phyloP scores from a whole-genome alignment of 37 sponge, comb jelly and placozoan species.

The Chondrilla cf. caribensis region DNA sequence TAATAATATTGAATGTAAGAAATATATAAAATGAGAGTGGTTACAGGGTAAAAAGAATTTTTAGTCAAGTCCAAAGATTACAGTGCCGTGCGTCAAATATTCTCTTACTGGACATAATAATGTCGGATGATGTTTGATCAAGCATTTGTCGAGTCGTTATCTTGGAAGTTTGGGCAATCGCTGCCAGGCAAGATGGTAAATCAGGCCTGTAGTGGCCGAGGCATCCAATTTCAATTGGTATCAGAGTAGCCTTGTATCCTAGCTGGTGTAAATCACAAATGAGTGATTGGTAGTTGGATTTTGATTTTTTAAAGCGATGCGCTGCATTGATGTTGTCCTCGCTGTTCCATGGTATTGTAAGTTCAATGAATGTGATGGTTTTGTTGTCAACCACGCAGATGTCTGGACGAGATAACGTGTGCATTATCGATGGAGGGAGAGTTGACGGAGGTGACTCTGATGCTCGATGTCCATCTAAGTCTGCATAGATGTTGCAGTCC shows the following conservation, averaged over 20 bases:
- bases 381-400: neutral
- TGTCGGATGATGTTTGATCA: too few species aligned
- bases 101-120: too few species aligned
- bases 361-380: neutral
- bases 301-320: neutral
- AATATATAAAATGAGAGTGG: too few species aligned
- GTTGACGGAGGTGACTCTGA: neutral
- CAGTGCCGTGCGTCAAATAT: too few species aligned
- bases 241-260: neutral
- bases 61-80: too few species aligned
- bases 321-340: neutral
- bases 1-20: too few species aligned
- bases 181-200: too few species aligned
- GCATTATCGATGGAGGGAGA: neutral
- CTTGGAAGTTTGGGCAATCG: too few species aligned
- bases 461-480: neutral
- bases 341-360: neutral
- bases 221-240: neutral
- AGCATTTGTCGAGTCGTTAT: too few species aligned
- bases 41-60: too few species aligned
- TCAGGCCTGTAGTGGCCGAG: neutral
- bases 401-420: constrained; percentile 1
- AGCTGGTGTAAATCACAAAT: neutral
- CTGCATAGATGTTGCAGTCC: neutral
- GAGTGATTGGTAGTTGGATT: neutral